Percentiles rank a stretch among this genome's conserved stretches.
These are phyloP conservation scores for Pampus argenteus DNA, from an alignment of 2,797 vertebrate species.

Conservation along the genomic window DNA sequence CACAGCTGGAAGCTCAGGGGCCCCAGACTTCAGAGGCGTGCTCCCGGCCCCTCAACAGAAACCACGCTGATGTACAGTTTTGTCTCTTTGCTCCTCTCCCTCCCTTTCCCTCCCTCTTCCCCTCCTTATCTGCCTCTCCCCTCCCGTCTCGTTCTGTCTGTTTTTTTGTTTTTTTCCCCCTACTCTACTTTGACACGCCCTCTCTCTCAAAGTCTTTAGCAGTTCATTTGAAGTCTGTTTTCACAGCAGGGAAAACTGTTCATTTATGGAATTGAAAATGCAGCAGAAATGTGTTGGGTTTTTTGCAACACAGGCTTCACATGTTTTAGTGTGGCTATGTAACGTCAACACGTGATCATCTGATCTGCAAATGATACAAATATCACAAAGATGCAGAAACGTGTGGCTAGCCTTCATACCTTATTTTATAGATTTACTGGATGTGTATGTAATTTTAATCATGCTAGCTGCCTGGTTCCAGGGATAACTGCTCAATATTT, in stretches of 20 bases:
- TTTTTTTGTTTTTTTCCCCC: slow-evolving; percentile 35
- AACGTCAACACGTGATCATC: neutral
- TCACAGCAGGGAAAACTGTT: slow-evolving; percentile 26
- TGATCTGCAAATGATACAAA: neutral
- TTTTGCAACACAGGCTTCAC: neutral
- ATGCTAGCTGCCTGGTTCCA: no score
- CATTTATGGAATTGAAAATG: slow-evolving; percentile 35
- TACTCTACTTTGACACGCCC: slow-evolving; percentile 40
- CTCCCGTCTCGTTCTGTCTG: slow-evolving; percentile 24
- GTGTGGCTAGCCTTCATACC: no score
- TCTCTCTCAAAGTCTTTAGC: slow-evolving; percentile 46
- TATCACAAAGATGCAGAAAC: neutral
- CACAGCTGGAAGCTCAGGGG: slow-evolving; percentile 78
- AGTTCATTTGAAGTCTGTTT: slow-evolving; percentile 53
- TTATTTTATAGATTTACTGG: neutral
- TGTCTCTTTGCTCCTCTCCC: slow-evolving; percentile 55
- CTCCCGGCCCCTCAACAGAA: slow-evolving; percentile 61
- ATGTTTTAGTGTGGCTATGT: neutral
- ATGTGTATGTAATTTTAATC: neutral
- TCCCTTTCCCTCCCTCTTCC: slow-evolving; percentile 46
- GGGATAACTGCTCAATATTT: no score
- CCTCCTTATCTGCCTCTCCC: slow-evolving; percentile 41
- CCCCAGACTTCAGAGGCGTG: slow-evolving; percentile 73
- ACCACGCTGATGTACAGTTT: slow-evolving; percentile 68
- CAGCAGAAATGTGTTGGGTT: neutral